A percentile compares a stretch with the other conserved stretches of the same genome.
These are phyloP conservation scores for Ictidomys tridecemlineatus DNA, from an alignment of 2,113 vertebrate species.

Conservation along the genomic window DNA sequence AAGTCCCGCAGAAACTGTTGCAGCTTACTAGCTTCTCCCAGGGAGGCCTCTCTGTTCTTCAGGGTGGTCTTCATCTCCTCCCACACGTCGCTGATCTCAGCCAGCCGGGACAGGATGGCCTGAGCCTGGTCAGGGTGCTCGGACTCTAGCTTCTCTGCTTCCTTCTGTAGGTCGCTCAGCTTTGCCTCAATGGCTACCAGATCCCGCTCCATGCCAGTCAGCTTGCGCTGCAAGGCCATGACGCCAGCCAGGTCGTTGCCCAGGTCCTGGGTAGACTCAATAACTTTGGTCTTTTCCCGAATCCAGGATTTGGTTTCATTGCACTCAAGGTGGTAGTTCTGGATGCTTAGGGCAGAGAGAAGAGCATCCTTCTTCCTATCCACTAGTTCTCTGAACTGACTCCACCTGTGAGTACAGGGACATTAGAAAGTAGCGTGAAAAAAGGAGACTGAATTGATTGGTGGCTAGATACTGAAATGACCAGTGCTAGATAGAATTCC, in stretches of 20 bases:
- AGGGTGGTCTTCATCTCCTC: constrained; percentile 98
- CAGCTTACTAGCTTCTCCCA: constrained; percentile 98
- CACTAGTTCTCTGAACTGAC: constrained; percentile 98
- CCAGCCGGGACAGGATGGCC: constrained; percentile 95
- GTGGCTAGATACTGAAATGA: not conserved
- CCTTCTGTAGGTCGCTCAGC: constrained; percentile 95
- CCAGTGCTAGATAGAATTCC: not conserved
- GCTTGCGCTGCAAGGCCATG: constrained; percentile 98
- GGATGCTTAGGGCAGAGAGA: constrained; percentile 96
- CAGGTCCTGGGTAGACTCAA: constrained; percentile 98
- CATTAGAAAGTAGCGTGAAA: not conserved
- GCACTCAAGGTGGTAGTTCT: constrained; percentile 99
- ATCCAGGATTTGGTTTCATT: constrained; percentile 99
- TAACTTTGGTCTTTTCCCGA: constrained; percentile 99
- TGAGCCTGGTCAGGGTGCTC: constrained; percentile 97
- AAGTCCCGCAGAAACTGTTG: constrained; percentile 98
- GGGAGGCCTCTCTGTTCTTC: constrained; percentile 96
- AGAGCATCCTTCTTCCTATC: constrained; percentile 98
- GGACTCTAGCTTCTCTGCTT: constrained; percentile 93
- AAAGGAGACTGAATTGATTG: not conserved
- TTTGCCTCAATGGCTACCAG: constrained; percentile 98
- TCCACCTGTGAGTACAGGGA: constrained; percentile 91
- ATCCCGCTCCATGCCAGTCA: constrained; percentile 98
- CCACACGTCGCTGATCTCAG: constrained; percentile 95
- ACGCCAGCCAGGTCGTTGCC: constrained; percentile 98